Evolutionary conservation across 1,140 invertebrate species (phyloP), one percentile per base, ranked within the genome.

Genomic region (Hyposmocoma kahamanoa): DNA sequence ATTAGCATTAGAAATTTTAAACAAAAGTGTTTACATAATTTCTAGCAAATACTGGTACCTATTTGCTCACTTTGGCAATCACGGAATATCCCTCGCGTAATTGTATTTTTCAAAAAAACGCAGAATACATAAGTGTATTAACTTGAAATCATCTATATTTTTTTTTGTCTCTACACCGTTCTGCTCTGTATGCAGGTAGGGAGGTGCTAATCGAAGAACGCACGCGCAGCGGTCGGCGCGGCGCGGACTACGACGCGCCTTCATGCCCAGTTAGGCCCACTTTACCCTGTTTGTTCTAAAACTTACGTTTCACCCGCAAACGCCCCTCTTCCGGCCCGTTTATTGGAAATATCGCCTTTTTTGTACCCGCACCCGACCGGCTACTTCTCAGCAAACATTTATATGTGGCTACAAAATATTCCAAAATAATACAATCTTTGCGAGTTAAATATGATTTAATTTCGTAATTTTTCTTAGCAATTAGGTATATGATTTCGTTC

Each of bases 401-500:
- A n/a, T n/a, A n/a, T n/a, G n/a, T n/a, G 13, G 2, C 28, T 8
- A 30, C 18, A 10, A 2, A 36, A 36, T 36, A n/a, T 8, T 36
- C 2, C 1, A 17, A 36, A 70, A 50, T 55, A 53, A 65, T 49
- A 65, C 50, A 56, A 28, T 43, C n/a, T 50, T 43, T 66, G 74
- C 78, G 72, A 81, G 80, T 84, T 84, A 84, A 84, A 84, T 84
- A 84, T 82, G 73, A 77, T 84, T 81, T 84, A 82, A 84, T 84
- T 81, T 81, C 71, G 71, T 84, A 81, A 82, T 78, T 80, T 77
- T 73, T 83, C 79, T 79, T 83, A 84, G 80, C 80, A 75, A 72
- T 80, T 79, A 80, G n/a, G n/a, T n/a, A 17, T 81, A 79, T 64
- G 72, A 70, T 81, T 83, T 81, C 72, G 67, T 77, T 73, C 67